Conservation (phyloP, 1,140 invertebrate species). For the Pseudomyrmex dendroicus region DNA sequence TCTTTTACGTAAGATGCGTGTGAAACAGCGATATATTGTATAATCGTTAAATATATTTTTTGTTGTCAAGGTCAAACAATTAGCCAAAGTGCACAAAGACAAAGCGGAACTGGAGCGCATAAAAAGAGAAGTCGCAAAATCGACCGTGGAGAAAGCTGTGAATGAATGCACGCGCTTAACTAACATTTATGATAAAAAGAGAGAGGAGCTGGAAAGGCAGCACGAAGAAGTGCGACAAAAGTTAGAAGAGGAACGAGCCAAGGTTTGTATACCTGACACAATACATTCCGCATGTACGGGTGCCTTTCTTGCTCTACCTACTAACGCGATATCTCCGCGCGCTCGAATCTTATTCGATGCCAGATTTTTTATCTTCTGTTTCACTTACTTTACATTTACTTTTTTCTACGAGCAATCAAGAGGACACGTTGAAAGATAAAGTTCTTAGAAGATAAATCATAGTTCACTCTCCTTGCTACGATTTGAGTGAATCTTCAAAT, state of each 20-base stretch:
- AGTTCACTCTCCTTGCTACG: too few relatives aligned
- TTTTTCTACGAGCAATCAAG: too few relatives aligned
- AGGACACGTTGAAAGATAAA: too few relatives aligned
- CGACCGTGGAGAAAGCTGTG: slow-evolving; percentile 93
- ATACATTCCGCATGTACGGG: background rate
- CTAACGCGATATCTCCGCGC: background rate
- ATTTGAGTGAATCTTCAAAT: too few relatives aligned
- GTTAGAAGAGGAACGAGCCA: slow-evolving; percentile 89
- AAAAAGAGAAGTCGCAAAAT: slow-evolving; percentile 90
- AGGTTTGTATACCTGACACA: slow-evolving; percentile 84
- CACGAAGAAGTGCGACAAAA: slow-evolving; percentile 91
- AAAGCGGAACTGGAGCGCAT: slow-evolving; percentile 94
- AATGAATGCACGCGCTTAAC: slow-evolving; percentile 91
- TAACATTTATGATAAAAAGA: slow-evolving; percentile 90
- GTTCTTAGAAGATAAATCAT: too few relatives aligned
- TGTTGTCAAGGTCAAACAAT: slow-evolving; percentile 86
- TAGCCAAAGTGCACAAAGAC: slow-evolving; percentile 93
- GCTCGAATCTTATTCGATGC: too few relatives aligned
- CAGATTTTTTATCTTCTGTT: too few relatives aligned
- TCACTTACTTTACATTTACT: too few relatives aligned
- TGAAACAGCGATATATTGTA: background rate
- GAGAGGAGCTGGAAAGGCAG: slow-evolving; percentile 90
- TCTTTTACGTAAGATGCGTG: background rate
- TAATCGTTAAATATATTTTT: slow-evolving; percentile 9
- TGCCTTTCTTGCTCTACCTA: background rate